Evolutionary conservation across 2,888 invertebrate genomes (phyloP), one percentile per base, ranked within the genome.

Genomic region (Drosophila rubida): DNA sequence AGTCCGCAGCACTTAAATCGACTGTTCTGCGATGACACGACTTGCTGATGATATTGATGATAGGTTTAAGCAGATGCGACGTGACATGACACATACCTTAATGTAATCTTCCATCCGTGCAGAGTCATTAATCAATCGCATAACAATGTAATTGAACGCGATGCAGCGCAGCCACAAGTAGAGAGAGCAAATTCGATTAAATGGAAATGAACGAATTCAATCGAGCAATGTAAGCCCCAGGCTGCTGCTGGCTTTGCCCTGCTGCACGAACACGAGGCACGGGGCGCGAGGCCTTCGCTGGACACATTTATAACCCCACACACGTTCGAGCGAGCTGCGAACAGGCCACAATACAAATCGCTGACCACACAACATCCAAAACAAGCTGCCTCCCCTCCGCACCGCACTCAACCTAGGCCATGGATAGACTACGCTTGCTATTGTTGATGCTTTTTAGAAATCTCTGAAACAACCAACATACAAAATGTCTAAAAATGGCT

Each of bases 401-500:
- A 4, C 32, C 42, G 16, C 42, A 6, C 23, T 16, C 9, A 8
- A 13, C 7, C 9, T 11, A 6, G 8, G 8, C 5, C 25, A 11
- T 32, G n/a, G 16, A 39, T 25, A 25, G 35, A 55, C 9, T 32
- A 8, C 13, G 30, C 27, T 1, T n/a, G 46, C 32, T 14, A 7
- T 39, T 58, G 42, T 54, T 35, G 30, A 19, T 65, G 59, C 62
- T 45, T 67, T 82, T 77, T 76, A 58, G 54, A 80, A 76, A 69
- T 74, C 75, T 61, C 46, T 54, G 60, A 51, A 60, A 57, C 78
- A 72, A 42, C 30, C 58, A 42, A 57, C 81, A 46, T 54, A 72
- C 63, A 71, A 68, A 66, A 41, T 60, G 54, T 69, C 74, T 59
- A 61, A 76, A 75, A 75, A 75, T 64, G 75, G 78, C 75, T 57